Conservation (phyloP, 1,140 invertebrate genomes). For the Drosophila triauraria region DNA sequence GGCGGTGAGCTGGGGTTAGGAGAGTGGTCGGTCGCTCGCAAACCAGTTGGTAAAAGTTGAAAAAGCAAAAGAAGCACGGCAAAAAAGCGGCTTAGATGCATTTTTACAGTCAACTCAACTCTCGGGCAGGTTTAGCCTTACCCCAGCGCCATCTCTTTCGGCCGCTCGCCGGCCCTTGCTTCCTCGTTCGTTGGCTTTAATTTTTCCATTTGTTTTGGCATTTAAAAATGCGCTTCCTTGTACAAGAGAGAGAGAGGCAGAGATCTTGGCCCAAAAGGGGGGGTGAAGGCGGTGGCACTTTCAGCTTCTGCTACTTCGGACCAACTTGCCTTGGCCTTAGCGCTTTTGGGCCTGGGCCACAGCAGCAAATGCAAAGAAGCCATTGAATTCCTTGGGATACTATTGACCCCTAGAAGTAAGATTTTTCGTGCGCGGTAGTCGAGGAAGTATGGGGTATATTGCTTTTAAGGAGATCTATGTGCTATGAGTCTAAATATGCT, state of each 20-base stretch:
- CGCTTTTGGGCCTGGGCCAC: slow-evolving; percentile 46
- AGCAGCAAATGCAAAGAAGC: slow-evolving; percentile 39
- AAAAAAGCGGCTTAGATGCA: slow-evolving; percentile 78
- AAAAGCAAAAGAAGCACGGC: slow-evolving; percentile 42
- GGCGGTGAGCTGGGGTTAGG: slow-evolving; percentile 13
- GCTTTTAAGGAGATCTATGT: background rate
- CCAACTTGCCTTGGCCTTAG: slow-evolving; percentile 56
- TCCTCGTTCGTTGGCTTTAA: slow-evolving; percentile 78
- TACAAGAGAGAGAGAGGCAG: slow-evolving; percentile 10
- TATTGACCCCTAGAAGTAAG: slow-evolving; percentile 72
- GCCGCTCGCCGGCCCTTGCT: slow-evolving; percentile 25
- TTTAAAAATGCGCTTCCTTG: slow-evolving; percentile 83
- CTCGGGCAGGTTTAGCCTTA: slow-evolving; percentile 28
- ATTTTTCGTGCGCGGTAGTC: slow-evolving; percentile 2
- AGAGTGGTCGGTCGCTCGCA: slow-evolving; percentile 53
- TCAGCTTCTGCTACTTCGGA: slow-evolving; percentile 46
- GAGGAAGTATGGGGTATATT: background rate
- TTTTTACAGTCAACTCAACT: slow-evolving; percentile 65
- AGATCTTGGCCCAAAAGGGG: slow-evolving; percentile 3
- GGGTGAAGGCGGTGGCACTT: slow-evolving; percentile 21
- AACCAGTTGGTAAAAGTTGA: slow-evolving; percentile 81
- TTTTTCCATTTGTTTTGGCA: slow-evolving; percentile 83
- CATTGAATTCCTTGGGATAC: slow-evolving; percentile 81
- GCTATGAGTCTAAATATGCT: background rate
- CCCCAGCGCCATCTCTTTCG: slow-evolving; percentile 18